Base-by-base conservation (phyloP, 1,140 invertebrate genomes). In the Drosophila auraria region DNA sequence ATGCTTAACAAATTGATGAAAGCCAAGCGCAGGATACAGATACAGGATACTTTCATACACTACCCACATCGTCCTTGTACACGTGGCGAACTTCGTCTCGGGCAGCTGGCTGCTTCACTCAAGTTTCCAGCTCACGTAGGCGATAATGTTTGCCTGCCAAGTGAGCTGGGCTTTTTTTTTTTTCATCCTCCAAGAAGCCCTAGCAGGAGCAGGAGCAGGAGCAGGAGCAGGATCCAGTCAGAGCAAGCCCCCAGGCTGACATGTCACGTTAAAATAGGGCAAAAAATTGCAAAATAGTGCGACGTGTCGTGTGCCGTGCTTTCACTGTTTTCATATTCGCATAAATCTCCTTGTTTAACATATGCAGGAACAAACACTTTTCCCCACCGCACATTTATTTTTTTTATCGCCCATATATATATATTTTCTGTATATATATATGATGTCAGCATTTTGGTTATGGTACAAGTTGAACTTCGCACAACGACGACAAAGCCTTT, bases 1-100 rank as follows among this genome's bases (percentile, higher is more conserved):
- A 92, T 87, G 87, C 84, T 92, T 87, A 81, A 89, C 83, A 92
- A 91, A 92, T 92, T 87, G 87, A 91, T 76, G 80, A 86, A 81
- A 78, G 81, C 80, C 17, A 42, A 27, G 69, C 61, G 53, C 20
- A 57, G 50, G 20, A 66, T 27, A 38, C 14, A 45, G 11, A 77
- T 20, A 47, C 45, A 30, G 6, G 40, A 44, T 64, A 57, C 62
- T 69, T 70, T 69, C 42, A 71, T 69, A 45, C 14, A 74, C 61
- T 72, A 27, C 42, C 44, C 60, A 38, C 30, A 63, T 20, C 15
- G 54, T 23, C 5, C 15, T 36, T 9, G 36, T 57, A 47, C 70
- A 56, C 44, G 50, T 78, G 56, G 44, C 49, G 38, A 59, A 56
- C 53, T 59, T 42, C 44, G 66, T 44, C 47, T 72, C 53, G 8